Base-by-base conservation (phyloP, 2,113 vertebrate species). In the Nycticebus coucang region DNA sequence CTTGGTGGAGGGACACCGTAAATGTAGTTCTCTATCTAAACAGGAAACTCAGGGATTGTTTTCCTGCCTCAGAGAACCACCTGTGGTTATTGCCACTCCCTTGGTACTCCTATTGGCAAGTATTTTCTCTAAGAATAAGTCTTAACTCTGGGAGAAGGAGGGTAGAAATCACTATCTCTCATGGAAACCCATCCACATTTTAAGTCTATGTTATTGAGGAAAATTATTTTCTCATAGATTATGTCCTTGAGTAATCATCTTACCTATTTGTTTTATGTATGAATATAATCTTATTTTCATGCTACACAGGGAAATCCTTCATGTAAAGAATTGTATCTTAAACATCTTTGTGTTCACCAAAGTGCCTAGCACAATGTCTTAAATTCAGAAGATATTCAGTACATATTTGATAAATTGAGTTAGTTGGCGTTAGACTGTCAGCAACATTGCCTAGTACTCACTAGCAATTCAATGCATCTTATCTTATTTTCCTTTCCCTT, bases 401-500 rank as follows among this genome's bases (percentile, higher is more conserved):
- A 69, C 8, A 24, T 60, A 14, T 72, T 66, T 93, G 55, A 85
- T 55, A 12, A 91, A 64, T 93, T 55, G 66, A 78, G 14, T 77
- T 80, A 59, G 37, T 28, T 72, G 79, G 74, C 93, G 94, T 91
- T 77, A 87, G 13, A 84, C 15, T 55, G 37, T 55, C 90, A 83
- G 11, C 55, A 97, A 91, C n/a, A 57, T 60, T 45, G 19, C 37
- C 85, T 64, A 88, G 68, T 84, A 41, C 9, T 71, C 84, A 82
- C 41, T 62, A 95, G 13, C 13, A 74, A 13, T 64, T 91, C 74
- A 93, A n/a, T 86, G 72, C 18, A 82, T 79, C 91, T 95, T 50
- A n/a, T 84, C 92, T 96, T 87, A 33, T 30, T 96, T 93, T 75
- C 33, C 21, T 69, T 93, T 55, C 35, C 45, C 57, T 74, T 96